A percentile compares a stretch with the other conserved stretches of the same genome.
phyloP scores from a whole-genome alignment of 2,113 vertebrate species.

The Naja naja region DNA sequence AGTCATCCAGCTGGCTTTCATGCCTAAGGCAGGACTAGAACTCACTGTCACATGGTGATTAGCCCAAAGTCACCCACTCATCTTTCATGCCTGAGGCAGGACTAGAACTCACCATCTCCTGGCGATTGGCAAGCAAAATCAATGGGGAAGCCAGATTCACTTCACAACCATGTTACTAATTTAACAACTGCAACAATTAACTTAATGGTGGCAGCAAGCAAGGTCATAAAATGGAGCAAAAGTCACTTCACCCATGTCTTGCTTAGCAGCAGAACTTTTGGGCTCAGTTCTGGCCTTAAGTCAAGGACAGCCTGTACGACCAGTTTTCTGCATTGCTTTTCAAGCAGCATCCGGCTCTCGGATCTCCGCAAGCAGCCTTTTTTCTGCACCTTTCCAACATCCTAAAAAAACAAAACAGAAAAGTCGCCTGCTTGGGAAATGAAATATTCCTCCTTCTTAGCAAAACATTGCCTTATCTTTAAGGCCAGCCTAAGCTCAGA shows the following conservation, averaged over 20 bases:
- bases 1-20: too few species aligned
- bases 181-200: neutral
- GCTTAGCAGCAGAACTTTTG: neutral
- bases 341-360: neutral
- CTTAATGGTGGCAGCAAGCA: neutral
- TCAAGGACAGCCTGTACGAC: neutral
- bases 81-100: too few species aligned
- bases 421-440: neutral
- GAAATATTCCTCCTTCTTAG: neutral
- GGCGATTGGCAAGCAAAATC: neutral
- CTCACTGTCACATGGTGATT: too few species aligned
- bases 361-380: too few species aligned
- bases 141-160: neutral
- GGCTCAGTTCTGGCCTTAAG: neutral
- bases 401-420: neutral
- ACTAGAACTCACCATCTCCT: too few species aligned
- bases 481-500: rapidly evolving
- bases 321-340: neutral
- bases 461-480: neutral
- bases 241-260: neutral
- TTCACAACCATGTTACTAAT: neutral
- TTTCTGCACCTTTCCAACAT: neutral
- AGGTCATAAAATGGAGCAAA: neutral
- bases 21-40: too few species aligned
- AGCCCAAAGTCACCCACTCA: too few species aligned